These are phyloP conservation scores for Melopsittacus undulatus DNA, from an alignment of 2,797 vertebrate genomes.

Conservation along the genomic window DNA sequence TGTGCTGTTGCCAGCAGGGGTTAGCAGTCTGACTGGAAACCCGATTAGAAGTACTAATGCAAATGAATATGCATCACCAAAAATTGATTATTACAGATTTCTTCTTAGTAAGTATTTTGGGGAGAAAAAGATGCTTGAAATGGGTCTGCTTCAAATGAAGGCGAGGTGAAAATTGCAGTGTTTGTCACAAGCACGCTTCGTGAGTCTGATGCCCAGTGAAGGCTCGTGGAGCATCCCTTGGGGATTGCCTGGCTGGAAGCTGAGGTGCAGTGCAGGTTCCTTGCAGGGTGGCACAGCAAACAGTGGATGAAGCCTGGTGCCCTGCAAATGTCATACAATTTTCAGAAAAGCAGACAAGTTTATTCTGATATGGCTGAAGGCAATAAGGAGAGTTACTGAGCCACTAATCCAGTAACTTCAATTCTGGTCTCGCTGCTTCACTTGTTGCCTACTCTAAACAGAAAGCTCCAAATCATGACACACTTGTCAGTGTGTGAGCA, in stretches of 20 bases:
- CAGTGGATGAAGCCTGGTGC: background rate
- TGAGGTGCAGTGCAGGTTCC: background rate
- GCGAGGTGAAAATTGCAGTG: fast-evolving
- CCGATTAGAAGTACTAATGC: background rate
- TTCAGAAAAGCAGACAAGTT: background rate
- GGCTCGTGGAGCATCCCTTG: fast-evolving
- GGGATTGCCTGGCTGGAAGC: fast-evolving
- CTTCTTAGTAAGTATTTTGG: background rate
- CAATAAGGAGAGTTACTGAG: background rate
- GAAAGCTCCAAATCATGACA: background rate
- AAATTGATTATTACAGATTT: background rate
- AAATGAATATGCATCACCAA: background rate
- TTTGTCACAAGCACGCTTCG: background rate
- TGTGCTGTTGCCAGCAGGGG: background rate
- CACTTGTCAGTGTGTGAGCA: background rate
- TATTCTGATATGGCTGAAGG: background rate
- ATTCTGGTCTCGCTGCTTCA: background rate
- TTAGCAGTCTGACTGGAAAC: background rate
- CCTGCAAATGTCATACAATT: background rate
- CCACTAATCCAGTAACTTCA: background rate
- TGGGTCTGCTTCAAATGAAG: background rate
- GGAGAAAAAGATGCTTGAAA: background rate
- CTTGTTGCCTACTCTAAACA: background rate
- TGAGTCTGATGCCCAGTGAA: background rate
- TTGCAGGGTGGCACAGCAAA: background rate